phyloP scores from a whole-genome alignment of 1,140 invertebrate genomes.

The Zaprionus tsacasi region DNA sequence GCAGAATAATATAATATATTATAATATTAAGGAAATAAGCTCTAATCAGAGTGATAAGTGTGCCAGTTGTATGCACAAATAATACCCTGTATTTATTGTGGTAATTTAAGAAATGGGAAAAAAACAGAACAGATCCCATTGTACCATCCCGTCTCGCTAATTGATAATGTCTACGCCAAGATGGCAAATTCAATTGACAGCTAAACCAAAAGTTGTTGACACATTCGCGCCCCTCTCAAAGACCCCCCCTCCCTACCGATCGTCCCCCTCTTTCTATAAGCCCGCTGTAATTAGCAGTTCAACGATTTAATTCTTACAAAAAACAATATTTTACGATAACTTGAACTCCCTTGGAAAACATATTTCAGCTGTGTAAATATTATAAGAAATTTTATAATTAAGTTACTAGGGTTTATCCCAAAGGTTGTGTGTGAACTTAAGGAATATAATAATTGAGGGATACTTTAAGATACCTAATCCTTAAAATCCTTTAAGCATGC shows the following conservation, averaged over 20 bases:
- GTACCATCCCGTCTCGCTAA: slow-evolving; percentile 10
- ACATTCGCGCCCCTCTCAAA: slow-evolving; percentile 11
- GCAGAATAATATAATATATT: not conserved
- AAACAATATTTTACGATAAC: slow-evolving; percentile 13
- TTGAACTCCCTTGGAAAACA: not conserved
- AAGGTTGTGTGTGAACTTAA: not conserved
- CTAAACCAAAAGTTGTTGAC: not conserved
- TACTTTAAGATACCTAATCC: too few species aligned
- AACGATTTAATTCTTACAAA: slow-evolving; percentile 14
- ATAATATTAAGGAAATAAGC: not conserved
- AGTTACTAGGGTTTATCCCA: not conserved
- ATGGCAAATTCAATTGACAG: slow-evolving; percentile 18
- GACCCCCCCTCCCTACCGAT: not conserved
- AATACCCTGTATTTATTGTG: not conserved
- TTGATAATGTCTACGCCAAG: slow-evolving; percentile 20
- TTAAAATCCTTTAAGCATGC: too few species aligned
- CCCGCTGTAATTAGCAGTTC: slow-evolving; percentile 27
- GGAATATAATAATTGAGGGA: not conserved
- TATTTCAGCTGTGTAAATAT: slow-evolving; percentile 36
- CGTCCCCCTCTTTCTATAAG: not conserved
- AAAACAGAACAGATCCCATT: not conserved
- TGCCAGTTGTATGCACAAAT: slow-evolving; percentile 16
- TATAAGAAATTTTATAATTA: not conserved
- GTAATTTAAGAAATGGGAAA: not conserved
- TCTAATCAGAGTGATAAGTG: slow-evolving; percentile 33